Evolutionary conservation across 2,888 invertebrate species (phyloP).

Genomic region (Ormyrus rosae): DNA sequence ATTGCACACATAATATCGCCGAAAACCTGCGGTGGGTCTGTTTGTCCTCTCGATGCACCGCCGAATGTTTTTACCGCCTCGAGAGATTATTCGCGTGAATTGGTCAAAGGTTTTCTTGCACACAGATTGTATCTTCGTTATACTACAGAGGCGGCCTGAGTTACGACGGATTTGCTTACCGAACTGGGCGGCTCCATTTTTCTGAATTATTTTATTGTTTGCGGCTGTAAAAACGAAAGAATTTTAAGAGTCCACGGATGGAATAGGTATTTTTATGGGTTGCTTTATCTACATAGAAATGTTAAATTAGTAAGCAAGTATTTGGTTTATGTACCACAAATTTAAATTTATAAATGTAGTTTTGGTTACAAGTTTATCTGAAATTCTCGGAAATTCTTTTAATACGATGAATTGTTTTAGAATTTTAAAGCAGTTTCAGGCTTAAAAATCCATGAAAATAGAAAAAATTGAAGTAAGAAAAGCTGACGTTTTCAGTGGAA

Average conservation of each 20-base stretch:
- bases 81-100: constrained; percentile 51
- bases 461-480: too few species aligned
- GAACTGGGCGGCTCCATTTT: constrained; percentile 53
- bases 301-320: background rate
- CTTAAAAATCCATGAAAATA: too few species aligned
- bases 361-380: background rate
- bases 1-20: constrained; percentile 63
- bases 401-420: too few species aligned
- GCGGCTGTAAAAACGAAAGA: constrained; percentile 4
- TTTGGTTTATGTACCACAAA: background rate
- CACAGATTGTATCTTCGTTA: constrained; percentile 47
- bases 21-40: constrained; percentile 51
- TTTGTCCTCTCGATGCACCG: background rate
- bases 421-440: too few species aligned
- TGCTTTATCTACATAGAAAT: constrained; percentile 1
- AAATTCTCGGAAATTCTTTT: background rate
- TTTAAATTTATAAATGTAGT: background rate
- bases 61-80: constrained; percentile 28
- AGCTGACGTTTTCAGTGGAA: too few species aligned
- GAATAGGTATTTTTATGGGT: background rate
- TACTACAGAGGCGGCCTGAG: constrained; percentile 40
- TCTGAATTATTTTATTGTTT: constrained; percentile 51
- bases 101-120: constrained; percentile 14
- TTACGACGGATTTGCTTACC: constrained; percentile 56
- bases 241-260: constrained; percentile 5